Evolutionary conservation across 2,797 vertebrate genomes (phyloP).

Genomic region (Sus cebifrons): DNA sequence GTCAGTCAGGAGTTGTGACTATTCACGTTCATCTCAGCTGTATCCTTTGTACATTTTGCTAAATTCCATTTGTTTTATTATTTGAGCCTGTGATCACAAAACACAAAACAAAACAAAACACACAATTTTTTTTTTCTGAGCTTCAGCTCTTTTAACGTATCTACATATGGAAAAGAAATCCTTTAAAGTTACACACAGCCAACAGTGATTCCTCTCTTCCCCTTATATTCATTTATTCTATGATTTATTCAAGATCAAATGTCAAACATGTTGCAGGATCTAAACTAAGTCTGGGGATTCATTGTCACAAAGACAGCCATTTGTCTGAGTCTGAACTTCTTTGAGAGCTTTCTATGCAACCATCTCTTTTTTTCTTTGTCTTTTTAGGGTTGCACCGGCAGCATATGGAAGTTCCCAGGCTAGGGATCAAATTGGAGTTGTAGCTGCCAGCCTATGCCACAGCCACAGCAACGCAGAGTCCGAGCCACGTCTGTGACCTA

Average conservation of each 20-base stretch:
- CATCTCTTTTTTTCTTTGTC: no score
- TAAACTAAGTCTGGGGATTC: neutral
- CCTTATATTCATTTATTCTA: slow-evolving; percentile 9
- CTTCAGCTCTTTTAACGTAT: neutral
- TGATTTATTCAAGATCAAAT: neutral
- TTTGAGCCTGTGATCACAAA: neutral
- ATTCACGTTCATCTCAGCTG: slow-evolving; percentile 14
- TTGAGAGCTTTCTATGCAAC: neutral
- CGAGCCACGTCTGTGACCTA: no score
- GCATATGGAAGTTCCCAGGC: no score
- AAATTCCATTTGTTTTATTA: neutral
- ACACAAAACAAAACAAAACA: neutral
- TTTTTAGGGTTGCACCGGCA: no score
- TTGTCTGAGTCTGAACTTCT: neutral
- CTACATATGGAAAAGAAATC: neutral
- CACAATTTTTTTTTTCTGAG: neutral
- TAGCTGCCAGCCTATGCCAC: no score
- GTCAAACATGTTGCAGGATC: neutral
- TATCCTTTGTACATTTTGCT: neutral
- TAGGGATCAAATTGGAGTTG: no score
- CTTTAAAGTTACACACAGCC: neutral
- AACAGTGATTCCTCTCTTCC: neutral
- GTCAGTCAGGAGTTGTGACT: neutral
- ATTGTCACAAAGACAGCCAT: neutral
- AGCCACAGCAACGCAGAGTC: no score